Evolutionary conservation across 2,797 vertebrate species (phyloP).

Genomic region (Chaetodon trifasciatus): DNA sequence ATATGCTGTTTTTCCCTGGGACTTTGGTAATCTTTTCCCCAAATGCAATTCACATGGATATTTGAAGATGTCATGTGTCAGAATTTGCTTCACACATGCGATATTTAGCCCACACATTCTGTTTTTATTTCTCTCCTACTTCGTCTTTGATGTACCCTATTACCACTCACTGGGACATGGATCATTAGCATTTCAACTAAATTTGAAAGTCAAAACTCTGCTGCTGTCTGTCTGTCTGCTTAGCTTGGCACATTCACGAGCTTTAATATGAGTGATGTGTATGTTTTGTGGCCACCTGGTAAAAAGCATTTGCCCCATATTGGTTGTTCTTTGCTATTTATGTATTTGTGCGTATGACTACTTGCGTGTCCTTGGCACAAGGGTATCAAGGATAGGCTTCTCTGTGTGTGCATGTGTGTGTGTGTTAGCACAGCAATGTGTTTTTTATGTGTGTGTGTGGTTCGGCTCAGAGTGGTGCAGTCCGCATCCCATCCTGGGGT

Average conservation of each 20-base stretch:
- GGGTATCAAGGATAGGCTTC: constrained; percentile 21
- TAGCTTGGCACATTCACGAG: constrained; percentile 56
- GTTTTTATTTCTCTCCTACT: constrained; percentile 21
- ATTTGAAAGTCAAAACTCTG: constrained; percentile 49
- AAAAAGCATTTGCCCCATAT: constrained; percentile 40
- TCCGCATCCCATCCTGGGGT: constrained; percentile 69
- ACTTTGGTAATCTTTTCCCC: background rate
- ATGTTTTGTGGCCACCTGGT: constrained; percentile 41
- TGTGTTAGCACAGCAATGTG: constrained; percentile 34
- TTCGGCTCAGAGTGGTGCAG: constrained; percentile 48
- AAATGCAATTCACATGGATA: background rate
- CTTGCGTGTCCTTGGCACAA: constrained; percentile 37
- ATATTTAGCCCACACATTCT: constrained; percentile 29
- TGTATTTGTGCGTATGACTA: constrained; percentile 43
- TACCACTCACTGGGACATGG: constrained; percentile 18
- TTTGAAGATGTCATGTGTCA: background rate
- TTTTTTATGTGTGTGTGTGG: constrained; percentile 67
- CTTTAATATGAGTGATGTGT: constrained; percentile 51
- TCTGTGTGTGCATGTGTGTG: constrained; percentile 2
- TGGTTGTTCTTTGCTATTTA: constrained; percentile 70
- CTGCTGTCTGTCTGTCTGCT: constrained; percentile 41
- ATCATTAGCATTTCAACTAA: constrained; percentile 45
- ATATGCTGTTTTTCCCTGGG: background rate
- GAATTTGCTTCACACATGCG: constrained; percentile 12
- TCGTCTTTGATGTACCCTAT: constrained; percentile 20